These are phyloP conservation scores for Anisognathus igniventris DNA, from an alignment of 2,797 vertebrate species.

Conservation along the genomic window DNA sequence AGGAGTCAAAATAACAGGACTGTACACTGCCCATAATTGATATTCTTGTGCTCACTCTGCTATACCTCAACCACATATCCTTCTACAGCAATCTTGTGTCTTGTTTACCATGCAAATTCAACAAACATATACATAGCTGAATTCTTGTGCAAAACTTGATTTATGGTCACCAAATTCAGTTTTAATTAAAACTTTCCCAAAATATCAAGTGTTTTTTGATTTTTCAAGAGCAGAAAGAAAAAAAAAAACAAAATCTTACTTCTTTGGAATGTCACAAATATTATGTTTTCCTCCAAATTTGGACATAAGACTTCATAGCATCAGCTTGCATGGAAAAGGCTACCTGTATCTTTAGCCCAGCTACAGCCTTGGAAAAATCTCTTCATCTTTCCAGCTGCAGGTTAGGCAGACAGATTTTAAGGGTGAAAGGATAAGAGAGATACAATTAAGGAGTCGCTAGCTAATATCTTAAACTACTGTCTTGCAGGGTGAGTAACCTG, in stretches of 20 bases:
- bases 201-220: constrained; percentile 66
- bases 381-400: neutral
- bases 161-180: constrained; percentile 25
- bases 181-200: constrained; percentile 61
- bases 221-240: neutral
- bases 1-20: constrained; percentile 27
- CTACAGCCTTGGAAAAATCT: neutral
- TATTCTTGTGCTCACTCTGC: neutral
- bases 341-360: neutral
- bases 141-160: constrained; percentile 32
- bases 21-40: neutral
- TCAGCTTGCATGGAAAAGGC: neutral
- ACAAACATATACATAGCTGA: neutral
- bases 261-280: neutral
- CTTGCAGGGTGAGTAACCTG: neutral
- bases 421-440: neutral
- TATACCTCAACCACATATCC: neutral
- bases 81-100: neutral
- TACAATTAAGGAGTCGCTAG: neutral
- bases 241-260: neutral
- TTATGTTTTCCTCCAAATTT: neutral
- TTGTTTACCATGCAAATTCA: neutral
- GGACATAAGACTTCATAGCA: neutral
- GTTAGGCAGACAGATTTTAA: neutral
- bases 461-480: neutral